Evolutionary conservation across 2,888 invertebrate species (phyloP), one percentile per base, ranked within the genome.

Genomic region (Lacanobia oleracea): DNA sequence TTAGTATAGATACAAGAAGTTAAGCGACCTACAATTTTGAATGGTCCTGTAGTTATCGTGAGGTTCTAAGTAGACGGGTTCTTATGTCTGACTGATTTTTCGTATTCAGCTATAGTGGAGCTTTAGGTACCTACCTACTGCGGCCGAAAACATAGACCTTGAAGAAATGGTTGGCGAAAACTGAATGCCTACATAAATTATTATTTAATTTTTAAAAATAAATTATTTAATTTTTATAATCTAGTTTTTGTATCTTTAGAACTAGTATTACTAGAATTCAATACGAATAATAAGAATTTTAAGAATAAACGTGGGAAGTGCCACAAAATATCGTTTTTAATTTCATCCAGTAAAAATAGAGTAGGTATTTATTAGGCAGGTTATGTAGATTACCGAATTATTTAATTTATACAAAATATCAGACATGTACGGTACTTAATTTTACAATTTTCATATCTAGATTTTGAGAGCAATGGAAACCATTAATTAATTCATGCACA

Each of bases 261-360:
- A 57, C 50, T 51, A 73, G 51, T 74, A 37, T 51, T 45, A 7
- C 12, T 51, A 16, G 60, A 60, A 43, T 60, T 51, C 16, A 45
- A 72, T 2, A 37, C 16, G 27, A 27, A 27, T 27, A 27, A 43
- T 21, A 61, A 71, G 23, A 43, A 43, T 60, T 40, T 60, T n/a
- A 37, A 37, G 57, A 54, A 56, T 40, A 27, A n/a, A 56, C 61
- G 37, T 56, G 50, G 33, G 61, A 50, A 75, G 6, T 27, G 27
- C 21, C 10, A 40, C 14, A 48, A 59, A 62, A 48, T 37, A 60
- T 23, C 5, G 1, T 53, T 21, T 56, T 51, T 45, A 56, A 27
- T 48, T 59, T 53, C 23, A 3, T 53, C 67, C 57, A 78, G 54
- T 77, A 50, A 50, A 62, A 71, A 12, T n/a, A 7, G 1, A 66